phyloP scores from a whole-genome alignment of 2,888 invertebrate species.

The Tethea ocularis region DNA sequence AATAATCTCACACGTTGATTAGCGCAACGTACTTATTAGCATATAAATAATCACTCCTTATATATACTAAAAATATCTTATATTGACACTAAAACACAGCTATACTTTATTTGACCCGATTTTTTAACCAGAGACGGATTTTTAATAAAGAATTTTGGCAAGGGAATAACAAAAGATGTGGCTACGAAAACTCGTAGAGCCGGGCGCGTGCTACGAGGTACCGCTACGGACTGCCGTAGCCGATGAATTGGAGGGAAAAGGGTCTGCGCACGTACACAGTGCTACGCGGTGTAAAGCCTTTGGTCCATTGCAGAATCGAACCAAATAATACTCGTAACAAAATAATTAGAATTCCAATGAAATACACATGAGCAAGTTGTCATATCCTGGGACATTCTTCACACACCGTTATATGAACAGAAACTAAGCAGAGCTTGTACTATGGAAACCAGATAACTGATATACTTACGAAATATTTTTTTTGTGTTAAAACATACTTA shows the following conservation, averaged over 20 bases:
- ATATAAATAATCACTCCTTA: not conserved
- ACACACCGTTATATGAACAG: no score
- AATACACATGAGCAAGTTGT: no score
- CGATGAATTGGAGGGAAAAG: conserved; percentile 48
- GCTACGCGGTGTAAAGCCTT: conserved; percentile 16
- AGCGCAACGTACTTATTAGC: not conserved
- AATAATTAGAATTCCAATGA: not conserved
- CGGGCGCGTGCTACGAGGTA: conserved; percentile 43
- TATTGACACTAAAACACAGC: conserved; percentile 12
- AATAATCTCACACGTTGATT: conserved; percentile 13
- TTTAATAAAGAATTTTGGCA: conserved; percentile 56
- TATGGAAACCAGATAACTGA: no score
- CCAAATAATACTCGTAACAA: not conserved
- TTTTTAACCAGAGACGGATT: conserved; percentile 22
- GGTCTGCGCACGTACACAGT: conserved; percentile 51
- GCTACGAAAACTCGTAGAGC: conserved; percentile 39
- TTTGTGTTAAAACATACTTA: no score
- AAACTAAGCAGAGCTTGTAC: no score
- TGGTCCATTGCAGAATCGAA: not conserved
- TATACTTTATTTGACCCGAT: conserved; percentile 12
- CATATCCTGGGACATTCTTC: no score
- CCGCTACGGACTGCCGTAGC: conserved; percentile 70
- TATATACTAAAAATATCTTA: conserved; percentile 8
- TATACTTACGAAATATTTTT: no score
- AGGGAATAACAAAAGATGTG: conserved; percentile 42